phyloP scores from a whole-genome alignment of 2,888 invertebrate species.

The Omphaloscelis lunosa region DNA sequence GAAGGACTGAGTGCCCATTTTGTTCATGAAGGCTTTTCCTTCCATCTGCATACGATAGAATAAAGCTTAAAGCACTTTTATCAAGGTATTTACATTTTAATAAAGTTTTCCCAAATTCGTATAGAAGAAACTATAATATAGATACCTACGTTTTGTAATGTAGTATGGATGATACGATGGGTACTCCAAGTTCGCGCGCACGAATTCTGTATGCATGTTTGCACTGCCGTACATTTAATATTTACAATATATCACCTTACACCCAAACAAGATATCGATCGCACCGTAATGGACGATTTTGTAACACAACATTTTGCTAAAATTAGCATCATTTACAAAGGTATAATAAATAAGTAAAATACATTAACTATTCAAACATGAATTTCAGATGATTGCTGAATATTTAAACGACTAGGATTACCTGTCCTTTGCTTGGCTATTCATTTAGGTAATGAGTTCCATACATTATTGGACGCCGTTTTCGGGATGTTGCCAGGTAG shows the following conservation, averaged over 20 bases:
- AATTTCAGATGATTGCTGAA: background rate
- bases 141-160: background rate
- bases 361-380: too few species aligned
- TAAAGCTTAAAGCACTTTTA: slow-evolving; percentile 27
- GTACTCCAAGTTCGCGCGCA: background rate
- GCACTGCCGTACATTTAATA: slow-evolving; percentile 11
- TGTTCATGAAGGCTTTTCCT: background rate
- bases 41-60: background rate
- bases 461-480: slow-evolving; percentile 46
- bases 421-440: background rate
- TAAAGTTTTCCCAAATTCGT: background rate
- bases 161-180: too few species aligned
- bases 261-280: slow-evolving; percentile 32
- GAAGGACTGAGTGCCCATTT: background rate
- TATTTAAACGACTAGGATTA: slow-evolving; percentile 6
- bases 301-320: background rate
- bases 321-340: too few species aligned
- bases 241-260: background rate
- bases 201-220: background rate
- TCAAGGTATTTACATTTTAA: background rate
- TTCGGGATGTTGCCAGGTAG: background rate
- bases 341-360: too few species aligned
- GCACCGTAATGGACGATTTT: slow-evolving; percentile 34
- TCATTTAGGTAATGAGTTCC: slow-evolving; percentile 22
- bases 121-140: background rate